These are phyloP conservation scores for Phoenicopterus ruber DNA, from an alignment of 2,113 vertebrate species.

Conservation along the genomic window DNA sequence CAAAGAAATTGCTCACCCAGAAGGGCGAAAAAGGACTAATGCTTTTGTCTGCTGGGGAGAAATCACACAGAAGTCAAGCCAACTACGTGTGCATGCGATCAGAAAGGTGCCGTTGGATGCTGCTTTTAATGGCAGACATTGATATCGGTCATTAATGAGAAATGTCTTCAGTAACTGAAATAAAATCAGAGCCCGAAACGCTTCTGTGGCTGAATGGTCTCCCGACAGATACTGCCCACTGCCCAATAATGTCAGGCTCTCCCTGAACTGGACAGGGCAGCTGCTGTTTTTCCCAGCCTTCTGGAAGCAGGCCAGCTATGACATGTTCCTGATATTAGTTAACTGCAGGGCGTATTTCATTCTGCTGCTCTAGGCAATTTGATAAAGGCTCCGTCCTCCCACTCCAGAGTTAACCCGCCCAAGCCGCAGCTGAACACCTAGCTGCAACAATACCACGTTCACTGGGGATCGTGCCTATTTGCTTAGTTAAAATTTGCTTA, in stretches of 20 bases:
- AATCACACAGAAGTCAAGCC: not conserved
- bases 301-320: not conserved
- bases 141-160: not conserved
- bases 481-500: not conserved
- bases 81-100: not conserved
- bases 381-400: not conserved
- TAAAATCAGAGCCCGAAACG: not conserved
- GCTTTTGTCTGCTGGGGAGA: not conserved
- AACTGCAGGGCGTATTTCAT: not conserved
- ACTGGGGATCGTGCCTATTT: not conserved
- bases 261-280: not conserved
- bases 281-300: not conserved
- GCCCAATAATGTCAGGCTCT: not conserved
- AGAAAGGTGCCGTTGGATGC: not conserved
- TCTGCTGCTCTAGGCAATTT: constrained; percentile 1
- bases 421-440: not conserved
- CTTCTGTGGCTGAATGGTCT: not conserved
- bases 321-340: not conserved
- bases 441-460: not conserved
- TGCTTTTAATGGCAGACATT: not conserved
- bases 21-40: not conserved
- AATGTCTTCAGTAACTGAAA: not conserved
- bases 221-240: not conserved
- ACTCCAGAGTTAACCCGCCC: not conserved
- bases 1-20: constrained; percentile 39